phyloP scores from a whole-genome alignment of 2,113 vertebrate genomes.

The Strix aluco region DNA sequence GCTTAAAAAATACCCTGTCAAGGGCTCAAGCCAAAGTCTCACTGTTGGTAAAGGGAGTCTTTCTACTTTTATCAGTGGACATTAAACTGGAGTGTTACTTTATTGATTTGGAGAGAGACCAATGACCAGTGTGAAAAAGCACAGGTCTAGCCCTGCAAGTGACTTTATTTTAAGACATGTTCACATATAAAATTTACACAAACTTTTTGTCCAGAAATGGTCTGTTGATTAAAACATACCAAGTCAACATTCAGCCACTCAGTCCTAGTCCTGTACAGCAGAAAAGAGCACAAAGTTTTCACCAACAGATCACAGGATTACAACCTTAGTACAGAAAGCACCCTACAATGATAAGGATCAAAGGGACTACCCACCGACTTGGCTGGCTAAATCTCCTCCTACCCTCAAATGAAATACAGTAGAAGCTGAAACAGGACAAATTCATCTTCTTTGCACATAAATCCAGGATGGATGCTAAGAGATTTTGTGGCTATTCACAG shows the following conservation, averaged over 20 bases:
- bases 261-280: neutral
- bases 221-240: neutral
- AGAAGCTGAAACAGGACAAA: neutral
- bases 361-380: neutral
- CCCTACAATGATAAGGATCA: accelerated
- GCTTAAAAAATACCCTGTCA: neutral
- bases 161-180: neutral
- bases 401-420: neutral
- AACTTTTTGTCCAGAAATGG: neutral
- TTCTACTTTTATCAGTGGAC: neutral
- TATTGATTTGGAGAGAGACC: neutral
- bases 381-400: neutral
- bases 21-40: neutral
- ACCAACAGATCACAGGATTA: neutral
- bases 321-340: neutral
- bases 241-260: neutral
- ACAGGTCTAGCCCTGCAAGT: neutral
- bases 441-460: neutral
- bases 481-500: neutral
- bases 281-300: neutral
- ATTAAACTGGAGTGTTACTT: neutral
- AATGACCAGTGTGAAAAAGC: neutral
- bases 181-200: neutral
- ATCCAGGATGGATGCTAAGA: neutral
- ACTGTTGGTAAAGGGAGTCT: neutral